A percentile compares a stretch with the other conserved stretches of the same genome.
phyloP scores from a whole-genome alignment of 2,888 invertebrate genomes.

The Philereme vetulata region DNA sequence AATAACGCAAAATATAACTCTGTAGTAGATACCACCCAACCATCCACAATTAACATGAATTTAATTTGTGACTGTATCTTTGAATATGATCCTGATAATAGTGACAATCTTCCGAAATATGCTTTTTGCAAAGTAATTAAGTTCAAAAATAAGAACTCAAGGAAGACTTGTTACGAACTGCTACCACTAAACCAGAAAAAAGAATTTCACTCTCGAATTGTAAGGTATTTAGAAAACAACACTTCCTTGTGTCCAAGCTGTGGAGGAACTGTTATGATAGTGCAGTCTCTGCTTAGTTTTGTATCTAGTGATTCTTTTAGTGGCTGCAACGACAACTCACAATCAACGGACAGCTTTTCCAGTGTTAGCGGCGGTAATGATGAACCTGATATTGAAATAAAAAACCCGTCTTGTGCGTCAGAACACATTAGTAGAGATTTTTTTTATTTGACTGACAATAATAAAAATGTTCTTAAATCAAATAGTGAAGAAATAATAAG shows the following conservation, averaged over 20 bases:
- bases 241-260: conserved; percentile 80
- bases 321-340: conserved; percentile 2
- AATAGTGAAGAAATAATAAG: conserved; percentile 24
- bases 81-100: conserved; percentile 60
- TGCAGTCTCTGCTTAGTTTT: conserved; percentile 51
- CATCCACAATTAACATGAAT: conserved; percentile 35
- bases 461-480: conserved; percentile 6
- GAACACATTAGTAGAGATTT: conserved; percentile 12
- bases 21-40: conserved; percentile 34
- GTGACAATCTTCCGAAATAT: conserved; percentile 74
- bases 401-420: conserved; percentile 6
- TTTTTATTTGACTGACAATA: conserved; percentile 9
- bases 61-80: conserved; percentile 68
- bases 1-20: conserved; percentile 44
- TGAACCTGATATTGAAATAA: conserved; percentile 3
- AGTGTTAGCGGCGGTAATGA: conserved; percentile 14
- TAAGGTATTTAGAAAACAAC: conserved; percentile 75
- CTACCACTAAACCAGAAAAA: conserved; percentile 81
- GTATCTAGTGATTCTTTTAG: conserved; percentile 18
- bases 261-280: conserved; percentile 67
- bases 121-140: conserved; percentile 84
- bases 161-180: conserved; percentile 80
- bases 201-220: conserved; percentile 80
- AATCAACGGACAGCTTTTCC: conserved; percentile 8
- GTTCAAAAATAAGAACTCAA: conserved; percentile 79